A percentile compares a stretch with the other conserved stretches of the same genome.
Evolutionary conservation across 1,140 invertebrate genomes (phyloP).

Genomic region (Drosophila busckii): DNA sequence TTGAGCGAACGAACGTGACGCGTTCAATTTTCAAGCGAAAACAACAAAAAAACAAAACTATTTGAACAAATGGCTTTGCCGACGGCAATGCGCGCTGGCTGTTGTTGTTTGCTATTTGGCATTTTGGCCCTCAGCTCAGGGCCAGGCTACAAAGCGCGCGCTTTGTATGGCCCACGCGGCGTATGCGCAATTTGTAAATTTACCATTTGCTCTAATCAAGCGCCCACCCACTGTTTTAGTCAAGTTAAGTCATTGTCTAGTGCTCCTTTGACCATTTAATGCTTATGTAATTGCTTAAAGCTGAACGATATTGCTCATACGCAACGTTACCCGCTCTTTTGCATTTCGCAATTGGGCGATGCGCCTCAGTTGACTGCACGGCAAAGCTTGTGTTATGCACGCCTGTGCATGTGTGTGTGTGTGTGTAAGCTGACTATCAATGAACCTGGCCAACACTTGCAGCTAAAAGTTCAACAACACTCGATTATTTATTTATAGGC

Average conservation of each 20-base stretch:
- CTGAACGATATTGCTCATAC: too few species aligned
- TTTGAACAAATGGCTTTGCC: constrained; percentile 41
- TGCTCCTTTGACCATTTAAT: neutral
- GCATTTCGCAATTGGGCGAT: too few species aligned
- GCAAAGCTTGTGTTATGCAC: too few species aligned
- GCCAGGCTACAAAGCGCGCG: constrained; percentile 31
- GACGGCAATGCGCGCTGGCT: constrained; percentile 13
- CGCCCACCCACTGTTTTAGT: constrained; percentile 14
- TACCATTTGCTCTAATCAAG: constrained; percentile 16
- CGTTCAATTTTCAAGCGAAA: constrained; percentile 20
- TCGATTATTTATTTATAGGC: too few species aligned
- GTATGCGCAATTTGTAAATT: constrained; percentile 53
- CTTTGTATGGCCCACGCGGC: constrained; percentile 51
- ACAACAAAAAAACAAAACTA: constrained; percentile 56
- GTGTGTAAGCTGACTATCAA: too few species aligned
- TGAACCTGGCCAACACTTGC: too few species aligned
- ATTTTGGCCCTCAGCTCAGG: constrained; percentile 33
- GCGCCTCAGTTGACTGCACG: too few species aligned
- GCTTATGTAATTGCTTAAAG: constrained; percentile 43
- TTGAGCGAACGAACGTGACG: constrained; percentile 62
- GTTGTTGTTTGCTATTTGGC: constrained; percentile 8
- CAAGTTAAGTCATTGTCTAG: constrained; percentile 34
- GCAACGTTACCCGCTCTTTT: neutral
- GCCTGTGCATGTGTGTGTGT: too few species aligned
- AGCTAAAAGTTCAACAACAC: too few species aligned